Percentiles rank a stretch among this genome's conserved stretches.
phyloP scores from a whole-genome alignment of 2,888 invertebrate genomes.

The Lucinisca nassula region DNA sequence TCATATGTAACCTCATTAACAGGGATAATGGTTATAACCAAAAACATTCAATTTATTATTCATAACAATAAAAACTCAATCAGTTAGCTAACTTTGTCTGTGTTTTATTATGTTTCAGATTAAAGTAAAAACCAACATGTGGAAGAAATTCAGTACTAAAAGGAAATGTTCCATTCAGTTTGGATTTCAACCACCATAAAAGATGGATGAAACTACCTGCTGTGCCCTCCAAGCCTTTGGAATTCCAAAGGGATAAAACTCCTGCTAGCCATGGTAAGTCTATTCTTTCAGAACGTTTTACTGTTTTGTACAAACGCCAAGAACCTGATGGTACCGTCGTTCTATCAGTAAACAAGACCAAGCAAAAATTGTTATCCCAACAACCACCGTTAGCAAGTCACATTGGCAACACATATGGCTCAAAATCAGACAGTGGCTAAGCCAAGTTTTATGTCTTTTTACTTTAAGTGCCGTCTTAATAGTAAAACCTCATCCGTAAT shows the following conservation, averaged over 20 bases:
- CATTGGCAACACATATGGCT: too few relatives aligned
- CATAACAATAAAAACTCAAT: slow-evolving; percentile 57
- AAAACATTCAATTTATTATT: slow-evolving; percentile 32
- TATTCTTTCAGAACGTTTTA: too few relatives aligned
- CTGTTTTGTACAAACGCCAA: too few relatives aligned
- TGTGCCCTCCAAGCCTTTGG: background rate
- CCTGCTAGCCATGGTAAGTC: background rate
- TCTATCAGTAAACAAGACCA: too few relatives aligned
- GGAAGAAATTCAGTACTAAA: slow-evolving; percentile 36
- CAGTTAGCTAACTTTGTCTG: background rate
- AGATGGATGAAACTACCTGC: background rate
- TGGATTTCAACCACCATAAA: slow-evolving; percentile 54
- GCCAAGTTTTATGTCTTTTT: too few relatives aligned
- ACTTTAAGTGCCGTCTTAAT: too few relatives aligned
- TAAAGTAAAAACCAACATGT: slow-evolving; percentile 35
- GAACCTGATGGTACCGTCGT: too few relatives aligned
- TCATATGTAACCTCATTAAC: slow-evolving; percentile 26
- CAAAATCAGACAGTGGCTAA: too few relatives aligned
- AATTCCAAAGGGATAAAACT: slow-evolving; percentile 16
- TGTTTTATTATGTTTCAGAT: slow-evolving; percentile 12
- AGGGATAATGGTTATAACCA: slow-evolving; percentile 22
- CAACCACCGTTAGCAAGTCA: too few relatives aligned
- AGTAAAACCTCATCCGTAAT: too few relatives aligned
- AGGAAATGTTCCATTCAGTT: slow-evolving; percentile 25
- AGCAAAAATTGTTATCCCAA: too few relatives aligned